Percentiles rank a stretch among this genome's conserved stretches.
Conservation (phyloP, 2,888 invertebrate genomes). For the Cheilosia vernalis region DNA sequence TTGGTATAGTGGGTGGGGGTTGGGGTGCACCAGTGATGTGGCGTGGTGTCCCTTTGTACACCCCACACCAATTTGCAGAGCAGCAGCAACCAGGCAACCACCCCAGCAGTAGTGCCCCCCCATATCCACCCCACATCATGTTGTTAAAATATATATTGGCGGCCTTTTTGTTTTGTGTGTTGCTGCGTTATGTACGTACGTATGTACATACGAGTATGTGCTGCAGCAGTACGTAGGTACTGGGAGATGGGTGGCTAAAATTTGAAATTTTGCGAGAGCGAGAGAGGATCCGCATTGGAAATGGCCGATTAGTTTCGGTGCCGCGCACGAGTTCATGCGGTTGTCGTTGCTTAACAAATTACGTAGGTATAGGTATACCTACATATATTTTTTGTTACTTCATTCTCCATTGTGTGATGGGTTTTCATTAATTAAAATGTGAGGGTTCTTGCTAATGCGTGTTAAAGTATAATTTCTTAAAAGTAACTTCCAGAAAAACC, state of each 20-base stretch:
- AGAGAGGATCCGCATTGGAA: slow-evolving; percentile 73
- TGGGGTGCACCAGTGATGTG: slow-evolving; percentile 22
- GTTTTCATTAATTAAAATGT: slow-evolving; percentile 59
- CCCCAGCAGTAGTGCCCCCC: slow-evolving; percentile 20
- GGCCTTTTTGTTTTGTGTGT: slow-evolving; percentile 73
- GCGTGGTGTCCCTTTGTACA: slow-evolving; percentile 51
- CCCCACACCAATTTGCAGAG: slow-evolving; percentile 61
- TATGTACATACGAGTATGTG: slow-evolving; percentile 23
- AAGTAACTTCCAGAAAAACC: no score
- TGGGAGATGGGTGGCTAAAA: slow-evolving; percentile 64
- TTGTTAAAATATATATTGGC: slow-evolving; percentile 71
- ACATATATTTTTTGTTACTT: slow-evolving; percentile 10
- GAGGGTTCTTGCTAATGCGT: no score
- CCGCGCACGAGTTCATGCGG: slow-evolving; percentile 59
- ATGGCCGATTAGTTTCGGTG: slow-evolving; percentile 72
- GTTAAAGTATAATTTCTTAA: neutral
- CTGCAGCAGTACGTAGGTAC: slow-evolving; percentile 36
- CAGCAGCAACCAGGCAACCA: no score
- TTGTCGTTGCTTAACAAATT: slow-evolving; percentile 39
- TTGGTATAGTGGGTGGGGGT: slow-evolving; percentile 44
- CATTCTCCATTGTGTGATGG: slow-evolving; percentile 41
- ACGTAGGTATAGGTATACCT: neutral
- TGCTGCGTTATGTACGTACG: slow-evolving; percentile 41
- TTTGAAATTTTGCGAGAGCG: slow-evolving; percentile 67
- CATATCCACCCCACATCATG: slow-evolving; percentile 37